Percentiles rank a stretch among this genome's conserved stretches.
phyloP scores from a whole-genome alignment of 2,113 vertebrate species.

The Podarcis raffonei region DNA sequence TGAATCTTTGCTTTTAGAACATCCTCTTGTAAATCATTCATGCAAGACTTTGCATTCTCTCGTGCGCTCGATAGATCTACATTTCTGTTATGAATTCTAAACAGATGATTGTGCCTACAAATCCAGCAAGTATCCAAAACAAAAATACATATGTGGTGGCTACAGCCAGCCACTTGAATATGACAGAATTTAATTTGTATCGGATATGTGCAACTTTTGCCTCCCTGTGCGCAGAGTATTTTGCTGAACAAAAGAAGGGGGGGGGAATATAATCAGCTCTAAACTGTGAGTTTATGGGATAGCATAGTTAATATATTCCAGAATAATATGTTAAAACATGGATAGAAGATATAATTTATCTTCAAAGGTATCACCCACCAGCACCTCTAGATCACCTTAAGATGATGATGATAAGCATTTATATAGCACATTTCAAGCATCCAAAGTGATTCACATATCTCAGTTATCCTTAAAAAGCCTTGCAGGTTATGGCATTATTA shows the following conservation, averaged over 20 bases:
- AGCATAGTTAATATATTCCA: neutral
- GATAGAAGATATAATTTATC: neutral
- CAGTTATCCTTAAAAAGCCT: too few relatives aligned
- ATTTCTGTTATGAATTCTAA: constrained; percentile 2
- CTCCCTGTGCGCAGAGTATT: neutral
- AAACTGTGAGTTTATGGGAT: neutral
- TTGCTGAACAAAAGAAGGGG: too few relatives aligned
- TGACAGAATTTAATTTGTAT: neutral
- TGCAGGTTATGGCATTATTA: neutral
- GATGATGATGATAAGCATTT: neutral
- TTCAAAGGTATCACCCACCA: neutral
- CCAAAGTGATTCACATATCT: neutral
- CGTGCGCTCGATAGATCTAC: neutral
- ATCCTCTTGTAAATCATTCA: constrained; percentile 14
- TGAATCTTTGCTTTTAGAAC: constrained; percentile 19
- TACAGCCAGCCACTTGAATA: neutral
- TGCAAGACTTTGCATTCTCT: constrained; percentile 8
- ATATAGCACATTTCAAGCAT: neutral
- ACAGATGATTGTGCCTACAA: neutral
- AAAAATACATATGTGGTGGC: neutral
- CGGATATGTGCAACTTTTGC: neutral
- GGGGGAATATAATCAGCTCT: neutral
- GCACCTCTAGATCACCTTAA: neutral
- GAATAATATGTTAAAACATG: neutral
- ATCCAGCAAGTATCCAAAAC: neutral